A percentile compares a stretch with the other conserved stretches of the same genome.
These are phyloP conservation scores for Lithophane semibrunnea DNA, from an alignment of 2,888 invertebrate species.

Conservation along the genomic window DNA sequence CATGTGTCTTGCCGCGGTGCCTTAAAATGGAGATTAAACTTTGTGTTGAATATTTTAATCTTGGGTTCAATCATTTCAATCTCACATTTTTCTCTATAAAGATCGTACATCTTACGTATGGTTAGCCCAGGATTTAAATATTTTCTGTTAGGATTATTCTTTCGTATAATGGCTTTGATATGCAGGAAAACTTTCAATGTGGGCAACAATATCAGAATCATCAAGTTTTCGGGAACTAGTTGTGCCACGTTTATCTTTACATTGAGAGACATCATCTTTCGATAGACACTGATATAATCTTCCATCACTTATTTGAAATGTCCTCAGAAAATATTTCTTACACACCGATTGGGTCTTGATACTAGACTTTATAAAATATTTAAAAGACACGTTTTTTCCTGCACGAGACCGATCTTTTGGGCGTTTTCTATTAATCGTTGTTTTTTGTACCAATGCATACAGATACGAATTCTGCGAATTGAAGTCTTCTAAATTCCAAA, in stretches of 20 bases:
- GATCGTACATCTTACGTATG: constrained; percentile 56
- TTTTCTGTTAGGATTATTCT: constrained; percentile 62
- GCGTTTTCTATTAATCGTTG: constrained; percentile 54
- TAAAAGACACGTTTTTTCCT: constrained; percentile 33
- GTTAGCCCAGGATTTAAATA: constrained; percentile 59
- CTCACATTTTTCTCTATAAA: constrained; percentile 58
- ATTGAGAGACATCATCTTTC: constrained; percentile 53
- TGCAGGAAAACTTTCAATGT: constrained; percentile 64
- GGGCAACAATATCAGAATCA: constrained; percentile 41
- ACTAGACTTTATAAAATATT: constrained; percentile 33
- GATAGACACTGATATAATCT: constrained; percentile 57
- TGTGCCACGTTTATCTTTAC: constrained; percentile 58
- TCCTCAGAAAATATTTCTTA: constrained; percentile 48
- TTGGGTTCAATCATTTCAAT: constrained; percentile 32
- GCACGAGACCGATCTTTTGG: constrained; percentile 53
- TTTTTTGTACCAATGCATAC: constrained; percentile 53
- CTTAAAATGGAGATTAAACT: constrained; percentile 54
- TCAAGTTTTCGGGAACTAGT: constrained; percentile 60
- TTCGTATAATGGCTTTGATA: constrained; percentile 66
- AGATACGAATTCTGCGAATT: constrained; percentile 60
- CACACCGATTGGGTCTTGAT: constrained; percentile 40
- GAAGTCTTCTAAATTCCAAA: constrained; percentile 51
- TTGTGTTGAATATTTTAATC: constrained; percentile 42
- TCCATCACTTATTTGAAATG: constrained; percentile 46
- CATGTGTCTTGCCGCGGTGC: constrained; percentile 48